Percentiles rank a stretch among this genome's conserved stretches.
Evolutionary conservation across 2,113 vertebrate species (phyloP).

Genomic region (Coptodon bakossiorum): DNA sequence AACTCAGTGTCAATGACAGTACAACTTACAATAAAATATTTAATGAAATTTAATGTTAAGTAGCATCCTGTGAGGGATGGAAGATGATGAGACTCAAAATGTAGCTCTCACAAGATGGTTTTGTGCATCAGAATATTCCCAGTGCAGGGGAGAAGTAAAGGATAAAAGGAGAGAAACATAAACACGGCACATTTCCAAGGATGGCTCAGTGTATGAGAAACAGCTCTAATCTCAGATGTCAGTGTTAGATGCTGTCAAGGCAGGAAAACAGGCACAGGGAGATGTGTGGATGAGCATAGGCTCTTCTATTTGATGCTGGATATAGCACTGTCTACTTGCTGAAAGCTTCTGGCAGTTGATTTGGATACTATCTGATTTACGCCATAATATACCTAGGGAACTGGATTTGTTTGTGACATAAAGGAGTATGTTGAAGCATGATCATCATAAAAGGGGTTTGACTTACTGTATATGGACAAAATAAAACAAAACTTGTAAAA

Average conservation of each 20-base stretch:
- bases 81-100: conserved; percentile 31
- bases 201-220: conserved; percentile 10
- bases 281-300: conserved; percentile 2
- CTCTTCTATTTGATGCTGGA: conserved; percentile 18
- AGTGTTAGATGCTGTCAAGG: conserved; percentile 24
- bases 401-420: neutral
- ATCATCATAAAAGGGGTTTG: neutral
- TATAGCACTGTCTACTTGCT: neutral
- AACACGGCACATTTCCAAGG: conserved; percentile 37
- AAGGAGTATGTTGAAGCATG: neutral
- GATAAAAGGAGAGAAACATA: conserved; percentile 40
- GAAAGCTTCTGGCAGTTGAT: conserved; percentile 16
- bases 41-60: conserved; percentile 38
- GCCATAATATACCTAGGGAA: neutral
- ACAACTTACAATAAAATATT: conserved; percentile 43
- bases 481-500: neutral
- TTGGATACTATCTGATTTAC: conserved; percentile 14
- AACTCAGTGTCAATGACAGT: conserved; percentile 20
- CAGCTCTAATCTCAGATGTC: conserved; percentile 43
- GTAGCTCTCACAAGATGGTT: conserved; percentile 10
- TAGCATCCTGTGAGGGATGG: neutral
- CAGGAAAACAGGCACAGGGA: neutral
- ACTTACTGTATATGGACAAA: neutral
- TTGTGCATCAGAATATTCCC: conserved; percentile 21
- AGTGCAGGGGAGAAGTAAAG: neutral